Base-by-base conservation (phyloP, 1,140 invertebrate genomes). In the Bradynema listronoti region DNA sequence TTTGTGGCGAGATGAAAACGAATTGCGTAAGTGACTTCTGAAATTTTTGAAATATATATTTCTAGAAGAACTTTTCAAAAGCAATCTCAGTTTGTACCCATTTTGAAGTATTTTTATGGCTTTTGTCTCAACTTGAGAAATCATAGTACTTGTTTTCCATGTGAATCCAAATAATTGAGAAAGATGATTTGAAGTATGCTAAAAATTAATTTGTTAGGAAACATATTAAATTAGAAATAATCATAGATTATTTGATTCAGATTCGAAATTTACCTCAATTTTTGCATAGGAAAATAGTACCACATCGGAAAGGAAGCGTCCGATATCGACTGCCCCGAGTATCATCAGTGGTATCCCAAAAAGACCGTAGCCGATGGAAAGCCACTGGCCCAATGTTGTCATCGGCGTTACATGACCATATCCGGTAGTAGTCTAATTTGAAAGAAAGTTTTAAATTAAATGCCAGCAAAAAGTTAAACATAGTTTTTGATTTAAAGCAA, bases 311-410 rank as follows among this genome's bases (percentile, higher is more conserved):
- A 77, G 49, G 45, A 77, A 77, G 7, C 74, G 55, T 4, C 74
- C 74, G 34, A 77, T 75, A 54, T 77, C 74, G 9, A 78, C 76
- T 24, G 74, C 74, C n/a, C 80, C 81, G 22, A 81, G 72, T 33
- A 81, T 73, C 47, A 79, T 81, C 11, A 82, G 60, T 16, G 81
- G 81, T 63, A 82, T 82, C 11, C 81, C 81, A 30, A 81, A 64
- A 4, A 82, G 59, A 1, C 80, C 80, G 63, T 81, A 82, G 30
- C 79, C 68, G 11, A 82, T 80, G 9, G 80, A 80, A 6, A 81
- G 71, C 16, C 80, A 67, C 24, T 79, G 71, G 32, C 81, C 81
- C 19, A 64, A 56, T 34, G 69, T 52, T 7, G 81, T 82, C 47
- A 78, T 79, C 22, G 81, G 81, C 11, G 79, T 76, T 19, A 80